A percentile compares a stretch with the other conserved stretches of the same genome.
These are phyloP conservation scores for Diachrysia chrysitis DNA, from an alignment of 2,888 invertebrate genomes.

Conservation along the genomic window DNA sequence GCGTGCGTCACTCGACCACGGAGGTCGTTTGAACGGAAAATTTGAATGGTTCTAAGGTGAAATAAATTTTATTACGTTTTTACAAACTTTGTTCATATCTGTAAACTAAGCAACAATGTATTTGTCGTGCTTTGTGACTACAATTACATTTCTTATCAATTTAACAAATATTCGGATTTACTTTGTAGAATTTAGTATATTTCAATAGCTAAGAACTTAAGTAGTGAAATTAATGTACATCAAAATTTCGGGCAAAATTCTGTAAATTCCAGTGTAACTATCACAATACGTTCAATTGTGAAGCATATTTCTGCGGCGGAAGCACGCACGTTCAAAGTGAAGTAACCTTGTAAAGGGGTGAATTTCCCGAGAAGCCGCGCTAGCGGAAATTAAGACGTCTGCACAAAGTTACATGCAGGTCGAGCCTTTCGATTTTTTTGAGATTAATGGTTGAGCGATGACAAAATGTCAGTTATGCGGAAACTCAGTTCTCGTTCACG, in stretches of 20 bases:
- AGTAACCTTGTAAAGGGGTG: constrained; percentile 48
- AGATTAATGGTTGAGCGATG: constrained; percentile 46
- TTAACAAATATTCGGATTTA: background rate
- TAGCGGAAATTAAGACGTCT: constrained; percentile 67
- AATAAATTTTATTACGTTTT: too few relatives aligned
- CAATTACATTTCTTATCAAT: too few relatives aligned
- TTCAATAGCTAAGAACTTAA: background rate
- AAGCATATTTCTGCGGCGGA: constrained; percentile 45
- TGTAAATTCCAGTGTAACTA: constrained; percentile 28
- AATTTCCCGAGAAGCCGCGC: constrained; percentile 56
- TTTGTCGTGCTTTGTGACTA: too few relatives aligned
- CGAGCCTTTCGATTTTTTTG: constrained; percentile 35
- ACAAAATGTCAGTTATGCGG: constrained; percentile 16
- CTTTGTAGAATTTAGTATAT: too few relatives aligned
- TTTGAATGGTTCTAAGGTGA: too few relatives aligned
- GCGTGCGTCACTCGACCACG: too few relatives aligned
- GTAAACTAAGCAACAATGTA: too few relatives aligned
- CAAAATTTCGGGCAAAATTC: constrained; percentile 18
- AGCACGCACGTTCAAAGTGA: constrained; percentile 50
- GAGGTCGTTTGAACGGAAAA: too few relatives aligned
- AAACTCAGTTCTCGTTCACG: background rate
- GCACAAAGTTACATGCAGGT: constrained; percentile 50
- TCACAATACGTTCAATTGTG: constrained; percentile 37
- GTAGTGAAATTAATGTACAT: background rate
- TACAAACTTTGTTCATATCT: too few relatives aligned